Evolutionary conservation across 2,113 vertebrate genomes (phyloP).

Genomic region (Brienomyrus brachyistius): DNA sequence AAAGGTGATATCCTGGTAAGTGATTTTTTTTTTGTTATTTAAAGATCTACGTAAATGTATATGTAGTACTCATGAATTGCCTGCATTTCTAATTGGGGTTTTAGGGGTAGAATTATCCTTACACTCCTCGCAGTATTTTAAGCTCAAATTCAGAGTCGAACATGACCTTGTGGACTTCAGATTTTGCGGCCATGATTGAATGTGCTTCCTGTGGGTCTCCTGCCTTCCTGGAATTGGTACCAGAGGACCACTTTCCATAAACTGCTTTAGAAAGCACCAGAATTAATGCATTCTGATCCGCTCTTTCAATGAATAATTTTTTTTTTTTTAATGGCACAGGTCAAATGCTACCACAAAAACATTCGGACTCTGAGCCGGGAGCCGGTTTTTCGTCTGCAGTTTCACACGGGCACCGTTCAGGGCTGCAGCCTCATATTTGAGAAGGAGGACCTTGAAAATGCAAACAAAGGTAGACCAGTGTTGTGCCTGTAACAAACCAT

Average conservation of each 20-base stretch:
- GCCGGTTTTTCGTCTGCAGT: conserved; percentile 83
- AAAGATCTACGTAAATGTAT: background rate
- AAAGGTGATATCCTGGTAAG: conserved; percentile 94
- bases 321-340: conserved; percentile 47
- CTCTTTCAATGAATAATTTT: background rate
- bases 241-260: background rate
- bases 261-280: background rate
- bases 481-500: background rate
- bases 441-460: conserved; percentile 83
- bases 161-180: background rate
- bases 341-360: conserved; percentile 89
- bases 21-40: background rate
- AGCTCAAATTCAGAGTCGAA: background rate
- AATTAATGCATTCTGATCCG: background rate
- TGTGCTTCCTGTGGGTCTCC: background rate
- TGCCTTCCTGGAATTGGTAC: background rate
- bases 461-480: conserved; percentile 69
- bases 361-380: conserved; percentile 67
- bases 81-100: background rate
- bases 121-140: background rate
- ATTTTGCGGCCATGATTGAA: background rate
- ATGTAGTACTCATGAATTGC: background rate
- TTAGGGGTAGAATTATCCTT: background rate
- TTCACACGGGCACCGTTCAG: conserved; percentile 87
- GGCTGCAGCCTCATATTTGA: conserved; percentile 72